Base-by-base conservation (phyloP, 2,888 invertebrate genomes). In the Brachycybe producta region DNA sequence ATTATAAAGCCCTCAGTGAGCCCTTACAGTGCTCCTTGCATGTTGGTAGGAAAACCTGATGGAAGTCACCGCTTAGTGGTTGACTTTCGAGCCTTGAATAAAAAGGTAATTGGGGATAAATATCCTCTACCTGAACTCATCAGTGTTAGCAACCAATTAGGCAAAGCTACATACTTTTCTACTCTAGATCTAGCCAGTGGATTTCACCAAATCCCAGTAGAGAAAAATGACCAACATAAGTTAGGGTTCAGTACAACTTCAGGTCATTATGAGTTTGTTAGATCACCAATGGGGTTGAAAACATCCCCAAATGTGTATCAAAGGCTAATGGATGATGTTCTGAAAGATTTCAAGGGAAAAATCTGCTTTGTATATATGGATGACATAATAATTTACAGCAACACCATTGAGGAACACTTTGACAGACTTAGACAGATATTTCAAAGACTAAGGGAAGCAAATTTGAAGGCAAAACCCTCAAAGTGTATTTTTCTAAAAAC, bases 281-380 rank as follows among this genome's bases (percentile, higher is more conserved):
- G 35, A 7, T 45, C 34, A 2, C 45, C 45, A 3, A 45, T 45
- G 45, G 45, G 45, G 13, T 34, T 45, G 23, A 30, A 45, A 17
- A 45, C n/a, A 19, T 45, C 45, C 15, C 23, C 45, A 2, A 45
- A 45, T 21, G 28, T 2, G 21, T 45, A 34, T 13, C 45, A 34
- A 21, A 2, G 45, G 8, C 2, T 50, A 23, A 51, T 49, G 39
- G 44, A 52, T n/a, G 2, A 28, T 23, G 55, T 61, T 2, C 45
- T 63, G 7, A 30, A 46, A 15, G 51, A 42, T 21, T 34, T 19
- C 7, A n/a, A 34, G 5, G 45, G 45, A 5, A 45, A 45, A 34
- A 34, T 30, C 23, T 15, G 8, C 15, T 32, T 21, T 2, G 45
- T 17, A 1, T 45, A 26, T 15, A 45, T 45, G 5, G 45, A 45